phyloP scores from a whole-genome alignment of 1,140 invertebrate species.

The Diachasma alloeum region DNA sequence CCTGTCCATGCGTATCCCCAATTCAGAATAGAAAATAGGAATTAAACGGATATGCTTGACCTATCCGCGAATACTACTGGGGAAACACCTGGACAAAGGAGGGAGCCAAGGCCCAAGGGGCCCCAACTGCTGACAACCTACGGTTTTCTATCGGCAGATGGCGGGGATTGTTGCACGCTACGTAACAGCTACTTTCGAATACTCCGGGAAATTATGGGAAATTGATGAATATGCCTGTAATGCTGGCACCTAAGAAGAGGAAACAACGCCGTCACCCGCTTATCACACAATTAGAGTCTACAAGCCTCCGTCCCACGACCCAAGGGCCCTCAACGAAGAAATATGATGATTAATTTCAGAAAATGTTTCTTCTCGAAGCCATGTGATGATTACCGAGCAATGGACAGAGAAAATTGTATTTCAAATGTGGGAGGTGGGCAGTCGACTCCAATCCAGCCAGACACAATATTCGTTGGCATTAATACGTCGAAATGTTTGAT shows the following conservation, averaged over 20 bases:
- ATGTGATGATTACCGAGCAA: background rate
- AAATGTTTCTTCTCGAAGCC: background rate
- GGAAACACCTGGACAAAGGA: background rate
- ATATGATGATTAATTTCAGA: background rate
- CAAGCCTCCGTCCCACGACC: slow-evolving; percentile 32
- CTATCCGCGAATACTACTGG: background rate
- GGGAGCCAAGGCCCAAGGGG: background rate
- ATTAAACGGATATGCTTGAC: background rate
- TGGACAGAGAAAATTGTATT: no score
- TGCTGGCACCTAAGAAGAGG: background rate
- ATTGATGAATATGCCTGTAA: background rate
- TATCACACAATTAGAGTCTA: slow-evolving; percentile 48
- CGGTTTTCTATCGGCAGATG: background rate
- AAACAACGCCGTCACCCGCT: slow-evolving; percentile 35
- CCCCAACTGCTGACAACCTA: background rate
- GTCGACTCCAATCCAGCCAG: slow-evolving; percentile 6
- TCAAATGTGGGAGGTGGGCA: background rate
- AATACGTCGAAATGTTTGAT: background rate
- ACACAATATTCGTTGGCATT: background rate
- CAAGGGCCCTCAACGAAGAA: slow-evolving; percentile 19
- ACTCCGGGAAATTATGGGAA: background rate
- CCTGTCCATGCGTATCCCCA: no score
- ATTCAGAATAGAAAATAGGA: no score
- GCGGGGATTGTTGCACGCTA: background rate
- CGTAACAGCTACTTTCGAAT: background rate